Conservation (phyloP, 2,888 invertebrate genomes). For the Polydesmus complanatus region DNA sequence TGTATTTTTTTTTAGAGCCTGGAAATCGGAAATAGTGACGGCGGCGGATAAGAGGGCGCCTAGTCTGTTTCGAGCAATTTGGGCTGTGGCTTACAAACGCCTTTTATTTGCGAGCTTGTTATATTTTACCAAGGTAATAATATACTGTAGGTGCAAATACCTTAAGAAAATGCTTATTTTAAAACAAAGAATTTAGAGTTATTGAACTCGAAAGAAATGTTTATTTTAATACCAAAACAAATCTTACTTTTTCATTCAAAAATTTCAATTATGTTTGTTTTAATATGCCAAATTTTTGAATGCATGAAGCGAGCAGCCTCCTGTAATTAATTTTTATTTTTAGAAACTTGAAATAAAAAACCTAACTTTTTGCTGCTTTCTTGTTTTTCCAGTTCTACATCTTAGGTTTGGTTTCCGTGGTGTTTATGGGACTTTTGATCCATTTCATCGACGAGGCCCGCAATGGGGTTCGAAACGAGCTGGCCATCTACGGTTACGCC, state of each 20-base stretch:
- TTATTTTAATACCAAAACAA: too few species aligned
- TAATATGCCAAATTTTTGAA: neutral
- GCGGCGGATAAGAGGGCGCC: neutral
- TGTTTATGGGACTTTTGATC: conserved; percentile 2
- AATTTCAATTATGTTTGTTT: too few species aligned
- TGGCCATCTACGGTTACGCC: neutral
- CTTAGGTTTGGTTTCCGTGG: neutral
- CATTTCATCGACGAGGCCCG: neutral
- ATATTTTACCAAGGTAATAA: conserved; percentile 4
- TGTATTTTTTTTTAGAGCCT: neutral
- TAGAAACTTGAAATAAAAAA: too few species aligned
- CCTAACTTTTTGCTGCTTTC: too few species aligned
- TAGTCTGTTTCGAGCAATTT: conserved; percentile 3
- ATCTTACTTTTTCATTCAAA: too few species aligned
- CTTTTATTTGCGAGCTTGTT: neutral
- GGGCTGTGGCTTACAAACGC: neutral
- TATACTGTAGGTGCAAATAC: neutral
- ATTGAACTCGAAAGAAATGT: neutral
- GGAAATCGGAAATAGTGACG: neutral
- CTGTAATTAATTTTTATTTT: too few species aligned
- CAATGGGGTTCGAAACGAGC: neutral
- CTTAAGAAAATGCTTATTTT: neutral
- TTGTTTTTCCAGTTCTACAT: conserved; percentile 4
- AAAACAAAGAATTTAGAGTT: neutral
- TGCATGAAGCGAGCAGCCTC: too few species aligned